Conservation (phyloP, 1,140 invertebrate species). For the Euwallacea fornicatus region DNA sequence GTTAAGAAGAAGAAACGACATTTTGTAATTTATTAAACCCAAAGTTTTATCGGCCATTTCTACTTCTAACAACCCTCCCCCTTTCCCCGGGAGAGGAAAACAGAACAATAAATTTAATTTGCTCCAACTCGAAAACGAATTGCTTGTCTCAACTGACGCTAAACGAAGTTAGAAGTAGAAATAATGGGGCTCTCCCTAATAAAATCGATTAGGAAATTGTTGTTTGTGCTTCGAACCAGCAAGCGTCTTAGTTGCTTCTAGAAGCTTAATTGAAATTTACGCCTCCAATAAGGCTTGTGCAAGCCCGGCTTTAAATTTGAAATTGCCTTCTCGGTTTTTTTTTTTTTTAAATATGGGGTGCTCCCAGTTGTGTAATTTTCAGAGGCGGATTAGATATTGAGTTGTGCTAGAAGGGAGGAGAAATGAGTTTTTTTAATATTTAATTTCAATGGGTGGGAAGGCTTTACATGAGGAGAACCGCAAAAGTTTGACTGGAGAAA, state of each 20-base stretch:
- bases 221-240: conserved; percentile 34
- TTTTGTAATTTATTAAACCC: background rate
- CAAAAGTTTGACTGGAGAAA: too few species aligned
- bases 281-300: conserved; percentile 31
- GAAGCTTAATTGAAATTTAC: conserved; percentile 39
- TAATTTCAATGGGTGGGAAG: too few species aligned
- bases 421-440: background rate
- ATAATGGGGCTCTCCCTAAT: conserved; percentile 39
- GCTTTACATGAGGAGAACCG: too few species aligned
- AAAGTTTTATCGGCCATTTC: too few species aligned
- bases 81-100: conserved; percentile 28
- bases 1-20: background rate
- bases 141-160: conserved; percentile 36
- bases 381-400: background rate
- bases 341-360: conserved; percentile 1
- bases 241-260: conserved; percentile 32
- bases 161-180: conserved; percentile 41
- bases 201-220: conserved; percentile 40
- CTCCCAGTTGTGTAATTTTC: too few species aligned
- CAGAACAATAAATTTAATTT: conserved; percentile 41
- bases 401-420: background rate
- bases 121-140: conserved; percentile 37
- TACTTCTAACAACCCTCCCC: background rate
- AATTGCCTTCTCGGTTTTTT: conserved; percentile 14
- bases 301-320: conserved; percentile 19